Conservation (phyloP, 1,140 invertebrate species). For the Macrocentrus cingulum region DNA sequence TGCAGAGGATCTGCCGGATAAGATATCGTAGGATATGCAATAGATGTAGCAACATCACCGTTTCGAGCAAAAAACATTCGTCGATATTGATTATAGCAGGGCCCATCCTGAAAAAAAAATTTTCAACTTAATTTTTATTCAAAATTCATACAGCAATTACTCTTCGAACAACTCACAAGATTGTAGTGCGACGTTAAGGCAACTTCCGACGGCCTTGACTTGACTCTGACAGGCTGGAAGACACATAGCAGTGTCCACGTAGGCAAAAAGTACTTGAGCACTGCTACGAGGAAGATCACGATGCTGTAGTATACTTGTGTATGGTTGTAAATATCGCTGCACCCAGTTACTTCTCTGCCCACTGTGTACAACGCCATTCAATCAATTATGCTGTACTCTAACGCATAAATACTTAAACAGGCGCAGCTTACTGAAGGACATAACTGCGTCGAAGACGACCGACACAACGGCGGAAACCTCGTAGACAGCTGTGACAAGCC, state of each 20-base stretch:
- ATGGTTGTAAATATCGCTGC: slow-evolving; percentile 61
- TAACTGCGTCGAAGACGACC: slow-evolving; percentile 57
- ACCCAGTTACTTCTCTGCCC: slow-evolving; percentile 56
- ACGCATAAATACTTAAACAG: slow-evolving; percentile 7
- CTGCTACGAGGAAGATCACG: slow-evolving; percentile 52
- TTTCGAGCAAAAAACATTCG: slow-evolving; percentile 39
- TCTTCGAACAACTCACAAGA: slow-evolving; percentile 38
- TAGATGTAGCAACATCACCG: slow-evolving; percentile 24
- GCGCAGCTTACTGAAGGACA: slow-evolving; percentile 54
- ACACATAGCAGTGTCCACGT: slow-evolving; percentile 61
- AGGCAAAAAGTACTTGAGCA: slow-evolving; percentile 59
- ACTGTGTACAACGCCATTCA: slow-evolving; percentile 45
- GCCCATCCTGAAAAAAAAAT: slow-evolving; percentile 34
- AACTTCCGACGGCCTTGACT: slow-evolving; percentile 45
- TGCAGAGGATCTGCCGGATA: slow-evolving; percentile 38
- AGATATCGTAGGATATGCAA: slow-evolving; percentile 35
- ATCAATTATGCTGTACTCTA: slow-evolving; percentile 4
- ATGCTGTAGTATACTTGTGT: slow-evolving; percentile 58
- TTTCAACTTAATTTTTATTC: not conserved
- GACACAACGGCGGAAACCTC: slow-evolving; percentile 59
- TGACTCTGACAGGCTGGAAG: slow-evolving; percentile 54
- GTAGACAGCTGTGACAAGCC: slow-evolving; percentile 60
- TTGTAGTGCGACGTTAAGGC: slow-evolving; percentile 45
- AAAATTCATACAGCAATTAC: no score
- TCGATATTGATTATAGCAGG: slow-evolving; percentile 41